Evolutionary conservation across 1,140 invertebrate genomes (phyloP), one percentile per base, ranked within the genome.

Genomic region (Drosophila setifemur): DNA sequence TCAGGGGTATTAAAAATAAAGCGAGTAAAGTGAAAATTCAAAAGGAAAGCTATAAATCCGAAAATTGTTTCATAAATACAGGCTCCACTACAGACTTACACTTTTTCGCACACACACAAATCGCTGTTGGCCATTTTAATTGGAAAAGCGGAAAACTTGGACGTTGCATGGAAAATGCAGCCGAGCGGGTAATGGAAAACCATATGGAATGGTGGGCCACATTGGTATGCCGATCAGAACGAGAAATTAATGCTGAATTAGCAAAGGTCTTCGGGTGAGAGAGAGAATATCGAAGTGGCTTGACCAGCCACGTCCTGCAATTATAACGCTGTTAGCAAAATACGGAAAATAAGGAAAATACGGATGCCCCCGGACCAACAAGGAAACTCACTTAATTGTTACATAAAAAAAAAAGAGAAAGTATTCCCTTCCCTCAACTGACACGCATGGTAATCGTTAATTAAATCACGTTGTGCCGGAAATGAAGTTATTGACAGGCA

Each of bases 391-490:
- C 64, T 72, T 85, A 85, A 79, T 85, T 85, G 74, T 74, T 68
- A 58, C 61, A 61, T 49, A 19, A 45, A 45, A 63, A 49, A 47
- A 18, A 28, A 4, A 14, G 14, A 5, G 11, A 25, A 18, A 8
- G 16, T n/a, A n/a, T 5, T 6, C 26, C 8, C 21, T 7, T 12
- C 31, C 31, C 7, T 33, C 14, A 3, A 12, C 4, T n/a, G n/a
- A 37, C 12, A 37, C 31, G 28, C 29, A 49, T 50, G 49, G 54
- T 86, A 68, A 79, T 85, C 81, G 71, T 85, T 79, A 86, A 85
- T 85, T 86, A 86, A 85, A 85, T 85, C 81, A 85, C 81, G 81
- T 85, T 79, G 75, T 68, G 55, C 48, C 54, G 53, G 66, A 85
- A 85, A 86, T 79, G 45, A 85, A 86, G 74, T 85, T 85, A 85